A percentile compares a stretch with the other conserved stretches of the same genome.
Conservation (phyloP, 2,888 invertebrate species). For the Melanotus villosus region DNA sequence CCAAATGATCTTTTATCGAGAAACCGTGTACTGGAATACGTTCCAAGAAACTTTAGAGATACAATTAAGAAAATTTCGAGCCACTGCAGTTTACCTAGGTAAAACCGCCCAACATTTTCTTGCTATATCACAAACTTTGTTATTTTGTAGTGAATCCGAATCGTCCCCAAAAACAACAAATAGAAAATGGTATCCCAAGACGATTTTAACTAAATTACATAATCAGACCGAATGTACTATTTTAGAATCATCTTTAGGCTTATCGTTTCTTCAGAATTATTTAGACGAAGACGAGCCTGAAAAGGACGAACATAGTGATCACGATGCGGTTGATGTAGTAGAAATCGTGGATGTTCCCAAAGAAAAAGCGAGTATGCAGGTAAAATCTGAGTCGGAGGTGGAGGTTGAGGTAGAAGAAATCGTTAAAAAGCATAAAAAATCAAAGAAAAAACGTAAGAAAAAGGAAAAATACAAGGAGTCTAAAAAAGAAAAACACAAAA, state of each 20-base stretch:
- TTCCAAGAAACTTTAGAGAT: conserved; percentile 21
- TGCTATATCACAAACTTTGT: too few relatives aligned
- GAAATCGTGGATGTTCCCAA: background rate
- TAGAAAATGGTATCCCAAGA: conserved; percentile 62
- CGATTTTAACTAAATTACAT: conserved; percentile 53
- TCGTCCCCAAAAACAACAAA: background rate
- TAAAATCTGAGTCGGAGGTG: background rate
- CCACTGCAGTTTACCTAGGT: background rate
- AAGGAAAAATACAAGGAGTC: conserved; percentile 2
- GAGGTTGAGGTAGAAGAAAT: background rate
- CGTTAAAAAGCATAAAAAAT: conserved; percentile 17
- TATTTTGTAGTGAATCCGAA: conserved; percentile 33
- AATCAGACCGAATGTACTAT: conserved; percentile 57
- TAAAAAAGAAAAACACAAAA: conserved; percentile 2
- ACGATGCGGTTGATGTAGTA: background rate
- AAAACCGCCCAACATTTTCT: too few relatives aligned
- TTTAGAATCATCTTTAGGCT: conserved; percentile 62
- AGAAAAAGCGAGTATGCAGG: too few relatives aligned
- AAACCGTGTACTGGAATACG: conserved; percentile 24
- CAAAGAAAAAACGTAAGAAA: conserved; percentile 30
- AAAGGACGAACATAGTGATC: conserved; percentile 42
- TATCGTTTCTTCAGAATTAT: conserved; percentile 64
- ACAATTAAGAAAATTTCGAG: conserved; percentile 20
- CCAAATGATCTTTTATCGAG: conserved; percentile 44
- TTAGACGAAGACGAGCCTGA: conserved; percentile 62